Base-by-base conservation (phyloP, 1,140 invertebrate genomes). In the Macrostomum lignano region DNA sequence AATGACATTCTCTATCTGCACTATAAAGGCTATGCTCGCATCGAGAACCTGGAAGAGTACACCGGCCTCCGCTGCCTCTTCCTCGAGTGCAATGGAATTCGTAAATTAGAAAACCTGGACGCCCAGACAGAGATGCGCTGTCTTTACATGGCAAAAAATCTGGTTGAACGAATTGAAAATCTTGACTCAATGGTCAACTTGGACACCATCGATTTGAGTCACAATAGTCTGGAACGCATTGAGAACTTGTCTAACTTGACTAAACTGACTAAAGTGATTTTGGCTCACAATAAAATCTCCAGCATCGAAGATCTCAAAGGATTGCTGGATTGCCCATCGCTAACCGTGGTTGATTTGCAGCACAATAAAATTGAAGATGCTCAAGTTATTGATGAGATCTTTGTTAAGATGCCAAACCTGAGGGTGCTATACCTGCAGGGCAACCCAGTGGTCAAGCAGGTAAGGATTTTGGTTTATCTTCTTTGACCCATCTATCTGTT, bases 1-100 rank as follows among this genome's bases (percentile, higher is more conserved):
- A 93, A 93, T 57, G 78, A 88, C 58, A 75, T 84, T 7, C 58
- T 93, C 1, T 91, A 88, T 57, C 63, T 93, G 14, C 81, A 88
- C 61, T 74, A 72, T 64, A 68, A 86, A 74, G 73, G 69, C 36
- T 76, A 74, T 51, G 65, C 63, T 13, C 68, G 66, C 44, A 88
- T 93, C 42, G 79, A 91, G 58, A 75, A 77, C 52, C 55, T 93
- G 21, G 77, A 86, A 38, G 75, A 79, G 44, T 91, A 88, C 46
- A 79, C 71, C 0, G 79, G 76, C 1, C 54, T 93, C 0, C 81
- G 72, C 51, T 79, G 74, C 44, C 57, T 93, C 1, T 93, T 79
- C 71, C 52, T 93, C 4, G 77, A 88, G 57, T 73, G 72, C 47
- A 93, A 93, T 62, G 77, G 74, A 2, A 73, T 93, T 11, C 55